Evolutionary conservation across 2,888 invertebrate species (phyloP).

Genomic region (Ectemnius cavifrons): DNA sequence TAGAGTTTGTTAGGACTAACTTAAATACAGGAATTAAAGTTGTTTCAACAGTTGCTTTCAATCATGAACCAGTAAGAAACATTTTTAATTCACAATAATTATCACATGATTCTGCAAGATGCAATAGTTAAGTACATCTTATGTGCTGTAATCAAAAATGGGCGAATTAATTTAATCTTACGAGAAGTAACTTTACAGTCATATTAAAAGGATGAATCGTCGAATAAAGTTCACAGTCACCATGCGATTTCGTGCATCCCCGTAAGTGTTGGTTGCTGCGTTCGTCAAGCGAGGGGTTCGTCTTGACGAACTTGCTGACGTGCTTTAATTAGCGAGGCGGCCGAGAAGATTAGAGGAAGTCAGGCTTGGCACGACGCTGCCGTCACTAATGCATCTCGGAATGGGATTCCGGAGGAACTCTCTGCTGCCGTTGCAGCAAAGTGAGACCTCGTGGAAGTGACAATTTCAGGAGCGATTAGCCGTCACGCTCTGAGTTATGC

Average conservation of each 20-base stretch:
- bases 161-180: not conserved
- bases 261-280: too few relatives aligned
- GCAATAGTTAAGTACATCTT: too few relatives aligned
- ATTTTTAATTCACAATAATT: too few relatives aligned
- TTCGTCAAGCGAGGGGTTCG: too few relatives aligned
- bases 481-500: constrained; percentile 76
- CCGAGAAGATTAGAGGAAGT: constrained; percentile 62
- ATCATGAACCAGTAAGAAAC: too few relatives aligned
- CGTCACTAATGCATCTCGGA: constrained; percentile 71
- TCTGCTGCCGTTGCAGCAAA: constrained; percentile 42
- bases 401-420: constrained; percentile 56
- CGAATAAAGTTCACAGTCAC: too few relatives aligned
- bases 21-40: too few relatives aligned
- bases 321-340: constrained; percentile 70
- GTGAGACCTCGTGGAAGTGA: constrained; percentile 72
- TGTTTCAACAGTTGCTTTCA: too few relatives aligned
- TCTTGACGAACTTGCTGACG: constrained; percentile 66
- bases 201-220: not conserved
- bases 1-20: too few relatives aligned
- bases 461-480: constrained; percentile 77
- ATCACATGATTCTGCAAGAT: too few relatives aligned
- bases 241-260: too few relatives aligned
- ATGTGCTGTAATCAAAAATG: too few relatives aligned
- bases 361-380: constrained; percentile 51
- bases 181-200: not conserved